phyloP scores from a whole-genome alignment of 2,113 vertebrate species.

The Romanogobio albipinnatus region DNA sequence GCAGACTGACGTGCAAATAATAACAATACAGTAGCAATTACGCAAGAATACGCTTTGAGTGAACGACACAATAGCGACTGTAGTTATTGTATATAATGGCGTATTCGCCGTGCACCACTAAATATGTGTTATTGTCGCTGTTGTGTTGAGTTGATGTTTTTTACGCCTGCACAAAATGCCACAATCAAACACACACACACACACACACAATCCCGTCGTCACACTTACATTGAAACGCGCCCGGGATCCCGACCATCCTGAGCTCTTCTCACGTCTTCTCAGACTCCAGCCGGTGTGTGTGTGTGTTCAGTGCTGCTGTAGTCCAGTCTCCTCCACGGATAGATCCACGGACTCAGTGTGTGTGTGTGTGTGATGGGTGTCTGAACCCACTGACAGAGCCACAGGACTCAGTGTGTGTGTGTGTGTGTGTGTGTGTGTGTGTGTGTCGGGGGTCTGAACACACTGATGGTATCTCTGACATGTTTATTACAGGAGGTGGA shows the following conservation, averaged over 20 bases:
- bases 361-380: not conserved
- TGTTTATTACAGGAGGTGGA: not conserved
- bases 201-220: not conserved
- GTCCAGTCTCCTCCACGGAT: too few species aligned
- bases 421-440: not conserved
- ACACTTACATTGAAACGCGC: constrained; percentile 68
- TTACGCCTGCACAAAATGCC: not conserved
- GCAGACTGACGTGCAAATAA: not conserved
- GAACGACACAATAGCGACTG: not conserved
- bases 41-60: not conserved
- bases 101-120: not conserved
- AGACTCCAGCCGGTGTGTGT: constrained; percentile 1
- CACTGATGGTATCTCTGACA: not conserved
- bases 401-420: not conserved
- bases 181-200: not conserved
- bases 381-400: not conserved
- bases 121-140: not conserved
- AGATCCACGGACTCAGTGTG: constrained; percentile 10
- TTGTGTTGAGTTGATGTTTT: not conserved
- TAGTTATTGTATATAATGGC: not conserved
- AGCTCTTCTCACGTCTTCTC: not conserved
- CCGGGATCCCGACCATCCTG: constrained; percentile 71
- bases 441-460: not conserved
- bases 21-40: not conserved
- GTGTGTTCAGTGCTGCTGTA: not conserved